These are phyloP conservation scores for Tetragnatha versicolor DNA, from an alignment of 1,140 invertebrate genomes.

Conservation along the genomic window DNA sequence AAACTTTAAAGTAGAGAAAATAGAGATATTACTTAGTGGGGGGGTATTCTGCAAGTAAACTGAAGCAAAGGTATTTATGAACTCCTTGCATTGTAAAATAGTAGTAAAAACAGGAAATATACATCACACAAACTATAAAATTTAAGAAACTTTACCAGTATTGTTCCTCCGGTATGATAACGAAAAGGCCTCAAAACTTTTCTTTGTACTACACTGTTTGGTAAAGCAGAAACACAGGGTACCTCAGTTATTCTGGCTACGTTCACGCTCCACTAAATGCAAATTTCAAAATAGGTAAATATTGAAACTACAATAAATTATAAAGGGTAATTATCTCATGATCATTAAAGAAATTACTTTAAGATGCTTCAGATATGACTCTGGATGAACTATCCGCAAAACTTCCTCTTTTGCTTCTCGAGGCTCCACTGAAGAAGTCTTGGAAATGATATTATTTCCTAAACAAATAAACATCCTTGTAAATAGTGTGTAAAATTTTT, in stretches of 20 bases:
- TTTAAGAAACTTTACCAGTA: constrained; percentile 67
- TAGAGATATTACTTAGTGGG: too few species aligned
- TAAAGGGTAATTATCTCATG: not conserved
- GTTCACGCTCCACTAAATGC: constrained; percentile 75
- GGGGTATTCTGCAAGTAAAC: too few species aligned
- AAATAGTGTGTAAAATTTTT: not conserved
- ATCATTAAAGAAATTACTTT: constrained; percentile 46
- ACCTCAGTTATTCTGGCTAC: constrained; percentile 83
- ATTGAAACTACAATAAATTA: not conserved
- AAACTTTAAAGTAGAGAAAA: too few species aligned
- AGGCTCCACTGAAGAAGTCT: constrained; percentile 67
- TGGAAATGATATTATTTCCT: constrained; percentile 63
- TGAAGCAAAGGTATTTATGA: too few species aligned
- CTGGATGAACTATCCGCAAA: constrained; percentile 75
- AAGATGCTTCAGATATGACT: constrained; percentile 74
- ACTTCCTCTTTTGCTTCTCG: constrained; percentile 75
- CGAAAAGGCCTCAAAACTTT: constrained; percentile 77
- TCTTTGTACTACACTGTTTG: constrained; percentile 78
- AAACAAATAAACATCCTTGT: constrained; percentile 34
- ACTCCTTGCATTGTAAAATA: not conserved
- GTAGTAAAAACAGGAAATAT: not conserved
- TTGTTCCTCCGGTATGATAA: constrained; percentile 82
- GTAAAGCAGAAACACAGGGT: constrained; percentile 74
- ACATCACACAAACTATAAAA: constrained; percentile 1
- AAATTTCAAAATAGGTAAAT: constrained; percentile 59